phyloP scores from a whole-genome alignment of 1,140 invertebrate species.

The Ostrea edulis region DNA sequence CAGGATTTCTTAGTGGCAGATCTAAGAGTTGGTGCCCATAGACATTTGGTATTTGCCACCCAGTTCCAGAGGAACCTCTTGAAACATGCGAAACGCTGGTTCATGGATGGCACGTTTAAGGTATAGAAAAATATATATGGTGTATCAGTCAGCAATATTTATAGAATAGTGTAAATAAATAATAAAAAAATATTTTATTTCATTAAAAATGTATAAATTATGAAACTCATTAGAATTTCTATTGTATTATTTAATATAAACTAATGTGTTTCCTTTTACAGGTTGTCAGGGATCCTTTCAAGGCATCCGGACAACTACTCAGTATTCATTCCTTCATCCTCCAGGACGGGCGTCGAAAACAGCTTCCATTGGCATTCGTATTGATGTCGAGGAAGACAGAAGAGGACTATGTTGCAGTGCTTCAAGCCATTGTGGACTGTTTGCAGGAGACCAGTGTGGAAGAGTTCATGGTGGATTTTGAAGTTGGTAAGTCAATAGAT shows the following conservation, averaged over 20 bases:
- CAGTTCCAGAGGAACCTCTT: constrained; percentile 40
- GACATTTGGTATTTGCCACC: constrained; percentile 47
- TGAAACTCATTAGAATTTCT: too few relatives aligned
- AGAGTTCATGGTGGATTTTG: constrained; percentile 52
- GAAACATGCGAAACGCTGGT: constrained; percentile 37
- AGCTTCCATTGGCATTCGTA: constrained; percentile 43
- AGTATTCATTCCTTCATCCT: constrained; percentile 48
- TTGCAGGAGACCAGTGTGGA: background rate
- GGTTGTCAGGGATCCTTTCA: constrained; percentile 44
- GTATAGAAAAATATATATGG: background rate
- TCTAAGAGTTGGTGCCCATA: constrained; percentile 22
- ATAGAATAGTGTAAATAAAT: too few relatives aligned
- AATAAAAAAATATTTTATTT: too few relatives aligned
- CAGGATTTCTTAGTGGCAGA: constrained; percentile 43
- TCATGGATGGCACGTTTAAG: constrained; percentile 53
- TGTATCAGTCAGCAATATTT: too few relatives aligned
- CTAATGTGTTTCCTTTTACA: constrained; percentile 26
- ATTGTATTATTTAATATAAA: constrained; percentile 11
- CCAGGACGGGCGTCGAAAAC: background rate
- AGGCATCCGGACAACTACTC: constrained; percentile 41
- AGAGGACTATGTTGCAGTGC: constrained; percentile 40
- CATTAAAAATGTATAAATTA: too few relatives aligned
- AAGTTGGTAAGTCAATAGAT: constrained; percentile 42
- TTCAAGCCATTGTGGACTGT: background rate
- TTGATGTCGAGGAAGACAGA: constrained; percentile 38